Conservation (phyloP, 1,140 invertebrate genomes). For the Drosophila cardini region DNA sequence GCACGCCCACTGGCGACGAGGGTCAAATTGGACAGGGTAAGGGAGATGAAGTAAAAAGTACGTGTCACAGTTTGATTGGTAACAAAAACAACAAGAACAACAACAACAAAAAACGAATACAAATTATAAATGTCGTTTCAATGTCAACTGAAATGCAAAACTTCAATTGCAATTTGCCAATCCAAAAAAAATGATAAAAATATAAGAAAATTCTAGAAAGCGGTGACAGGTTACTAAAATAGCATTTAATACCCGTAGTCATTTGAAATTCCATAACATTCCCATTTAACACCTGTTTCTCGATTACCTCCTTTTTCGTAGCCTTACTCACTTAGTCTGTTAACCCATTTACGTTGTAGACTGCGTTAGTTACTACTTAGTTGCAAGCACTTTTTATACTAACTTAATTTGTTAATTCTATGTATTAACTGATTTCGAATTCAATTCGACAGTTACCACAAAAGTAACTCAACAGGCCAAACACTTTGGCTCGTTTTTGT, state of each 20-base stretch:
- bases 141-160: conserved; percentile 43
- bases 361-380: conserved; percentile 49
- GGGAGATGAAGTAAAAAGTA: conserved; percentile 84
- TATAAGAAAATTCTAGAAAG: conserved; percentile 55
- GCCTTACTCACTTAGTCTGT: conserved; percentile 13
- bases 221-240: conserved; percentile 81
- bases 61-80: conserved; percentile 80
- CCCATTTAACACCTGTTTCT: background rate
- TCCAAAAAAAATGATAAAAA: conserved; percentile 31
- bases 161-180: conserved; percentile 44
- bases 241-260: conserved; percentile 39
- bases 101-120: conserved; percentile 27
- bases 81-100: conserved; percentile 54
- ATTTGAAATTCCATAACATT: conserved; percentile 2
- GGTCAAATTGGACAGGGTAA: conserved; percentile 92
- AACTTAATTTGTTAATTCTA: background rate
- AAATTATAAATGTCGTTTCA: conserved; percentile 31
- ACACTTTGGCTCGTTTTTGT: conserved; percentile 95
- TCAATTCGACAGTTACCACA: conserved; percentile 89
- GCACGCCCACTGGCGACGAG: conserved; percentile 91
- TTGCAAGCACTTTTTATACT: conserved; percentile 40
- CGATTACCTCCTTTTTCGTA: conserved; percentile 2
- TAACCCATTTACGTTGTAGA: conserved; percentile 60
- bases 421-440: background rate
- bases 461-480: conserved; percentile 96